Conservation (phyloP, 2,797 vertebrate species). For the Sebastes hubbsi region DNA sequence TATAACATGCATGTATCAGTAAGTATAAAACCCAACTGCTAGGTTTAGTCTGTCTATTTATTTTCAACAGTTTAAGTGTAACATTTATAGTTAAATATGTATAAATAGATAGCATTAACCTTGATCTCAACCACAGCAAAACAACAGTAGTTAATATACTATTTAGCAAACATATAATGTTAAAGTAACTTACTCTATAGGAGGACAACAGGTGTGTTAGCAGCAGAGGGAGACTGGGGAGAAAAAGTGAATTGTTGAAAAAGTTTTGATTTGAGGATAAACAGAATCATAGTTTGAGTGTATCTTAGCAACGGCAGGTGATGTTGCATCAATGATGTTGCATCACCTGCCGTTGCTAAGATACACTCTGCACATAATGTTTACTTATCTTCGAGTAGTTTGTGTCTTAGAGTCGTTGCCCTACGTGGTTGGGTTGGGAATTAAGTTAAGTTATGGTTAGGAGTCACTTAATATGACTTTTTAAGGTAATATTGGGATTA, state of each 20-base stretch:
- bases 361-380: too few relatives aligned
- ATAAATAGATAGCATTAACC: neutral
- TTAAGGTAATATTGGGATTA: fast-evolving
- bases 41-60: neutral
- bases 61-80: neutral
- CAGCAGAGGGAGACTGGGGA: neutral
- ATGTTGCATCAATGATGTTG: neutral
- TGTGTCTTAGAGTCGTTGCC: neutral
- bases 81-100: neutral
- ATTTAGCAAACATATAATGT: neutral
- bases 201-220: neutral
- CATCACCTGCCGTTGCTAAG: too few relatives aligned
- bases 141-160: neutral
- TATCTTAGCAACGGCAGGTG: neutral
- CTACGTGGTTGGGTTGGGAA: neutral
- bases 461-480: neutral
- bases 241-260: neutral
- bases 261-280: neutral
- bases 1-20: neutral
- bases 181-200: slow-evolving; percentile 2
- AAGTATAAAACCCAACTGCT: neutral
- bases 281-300: neutral
- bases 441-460: neutral
- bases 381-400: neutral
- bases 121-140: neutral